phyloP scores from a whole-genome alignment of 2,797 vertebrate species.

The Austrolebias charrua region DNA sequence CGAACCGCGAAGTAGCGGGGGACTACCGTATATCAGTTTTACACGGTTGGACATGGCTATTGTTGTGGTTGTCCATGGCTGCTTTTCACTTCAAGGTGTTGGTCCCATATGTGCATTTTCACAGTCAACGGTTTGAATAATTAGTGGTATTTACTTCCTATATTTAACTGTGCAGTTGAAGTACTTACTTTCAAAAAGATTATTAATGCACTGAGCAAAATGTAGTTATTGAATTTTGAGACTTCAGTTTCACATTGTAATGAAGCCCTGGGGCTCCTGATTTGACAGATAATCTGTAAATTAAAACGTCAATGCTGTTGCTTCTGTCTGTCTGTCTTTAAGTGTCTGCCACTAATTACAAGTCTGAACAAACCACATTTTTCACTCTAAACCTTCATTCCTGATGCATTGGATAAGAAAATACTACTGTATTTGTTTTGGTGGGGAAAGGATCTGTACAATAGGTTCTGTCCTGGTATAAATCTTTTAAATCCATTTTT shows the following conservation, averaged over 20 bases:
- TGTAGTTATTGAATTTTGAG: slow-evolving; percentile 6
- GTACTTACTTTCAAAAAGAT: background rate
- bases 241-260: slow-evolving; percentile 13
- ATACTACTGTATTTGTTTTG: slow-evolving; percentile 55
- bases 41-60: too few relatives aligned
- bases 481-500: slow-evolving; percentile 15
- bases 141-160: too few relatives aligned
- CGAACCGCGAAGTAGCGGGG: too few relatives aligned
- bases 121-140: too few relatives aligned
- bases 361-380: slow-evolving; percentile 14
- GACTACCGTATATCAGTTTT: too few relatives aligned
- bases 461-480: slow-evolving; percentile 43
- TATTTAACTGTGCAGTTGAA: background rate
- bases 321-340: slow-evolving; percentile 16
- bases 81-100: too few relatives aligned
- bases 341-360: slow-evolving; percentile 25
- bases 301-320: slow-evolving; percentile 30
- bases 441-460: slow-evolving; percentile 57
- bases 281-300: slow-evolving; percentile 32
- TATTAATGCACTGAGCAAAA: background rate
- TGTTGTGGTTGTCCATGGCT: too few relatives aligned
- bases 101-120: too few relatives aligned
- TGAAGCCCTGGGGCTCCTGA: slow-evolving; percentile 20
- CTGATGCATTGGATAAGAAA: slow-evolving; percentile 28
- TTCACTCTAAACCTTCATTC: slow-evolving; percentile 25